A percentile compares a stretch with the other conserved stretches of the same genome.
Evolutionary conservation across 2,888 invertebrate species (phyloP).

Genomic region (Julus scanicus): DNA sequence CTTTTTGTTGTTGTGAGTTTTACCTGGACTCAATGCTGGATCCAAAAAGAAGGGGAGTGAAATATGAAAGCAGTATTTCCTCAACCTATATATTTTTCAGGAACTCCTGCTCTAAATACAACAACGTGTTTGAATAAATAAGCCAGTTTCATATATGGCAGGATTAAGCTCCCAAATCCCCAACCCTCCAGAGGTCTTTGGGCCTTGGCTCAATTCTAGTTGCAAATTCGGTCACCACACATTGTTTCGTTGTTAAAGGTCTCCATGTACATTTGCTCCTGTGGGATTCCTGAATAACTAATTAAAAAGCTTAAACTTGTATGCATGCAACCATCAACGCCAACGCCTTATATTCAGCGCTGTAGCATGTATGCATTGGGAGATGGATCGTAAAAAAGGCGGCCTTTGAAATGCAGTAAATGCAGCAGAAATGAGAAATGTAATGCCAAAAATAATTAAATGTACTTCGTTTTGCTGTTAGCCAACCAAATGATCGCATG

Average conservation of each 20-base stretch:
- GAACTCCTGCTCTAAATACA: not conserved
- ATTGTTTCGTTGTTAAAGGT: not conserved
- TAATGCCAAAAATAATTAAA: not conserved
- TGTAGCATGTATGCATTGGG: not conserved
- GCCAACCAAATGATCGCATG: not conserved
- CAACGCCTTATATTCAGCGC: not conserved
- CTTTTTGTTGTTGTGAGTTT: no score
- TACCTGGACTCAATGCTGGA: no score
- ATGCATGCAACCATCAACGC: conserved; percentile 4
- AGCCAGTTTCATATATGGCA: not conserved
- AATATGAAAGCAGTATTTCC: no score
- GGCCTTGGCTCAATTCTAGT: conserved; percentile 15
- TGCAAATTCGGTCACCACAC: not conserved
- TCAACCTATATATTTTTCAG: no score
- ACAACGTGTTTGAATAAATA: not conserved
- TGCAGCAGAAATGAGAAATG: not conserved
- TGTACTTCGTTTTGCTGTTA: not conserved
- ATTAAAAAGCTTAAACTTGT: not conserved
- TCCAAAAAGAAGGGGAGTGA: no score
- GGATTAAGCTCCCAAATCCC: not conserved
- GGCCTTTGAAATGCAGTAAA: conserved; percentile 16
- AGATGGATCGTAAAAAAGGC: not conserved
- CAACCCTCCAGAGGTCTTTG: not conserved
- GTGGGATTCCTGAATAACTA: not conserved
- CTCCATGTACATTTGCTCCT: not conserved